Percentiles rank a stretch among this genome's conserved stretches.
phyloP scores from a whole-genome alignment of 2,888 invertebrate species.

The Eupeodes luniger region DNA sequence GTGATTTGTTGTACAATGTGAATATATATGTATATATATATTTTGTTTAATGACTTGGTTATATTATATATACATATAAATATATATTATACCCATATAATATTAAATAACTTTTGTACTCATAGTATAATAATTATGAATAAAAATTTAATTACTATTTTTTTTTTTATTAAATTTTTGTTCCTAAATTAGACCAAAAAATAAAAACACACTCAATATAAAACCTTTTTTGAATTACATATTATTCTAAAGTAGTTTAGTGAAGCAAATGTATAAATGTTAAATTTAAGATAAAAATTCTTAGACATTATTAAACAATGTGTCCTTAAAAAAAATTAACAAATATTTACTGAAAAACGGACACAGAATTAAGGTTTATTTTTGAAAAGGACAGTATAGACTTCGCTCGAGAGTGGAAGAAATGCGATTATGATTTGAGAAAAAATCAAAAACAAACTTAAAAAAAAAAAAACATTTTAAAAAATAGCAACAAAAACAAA shows the following conservation, averaged over 20 bases:
- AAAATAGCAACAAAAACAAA: background rate
- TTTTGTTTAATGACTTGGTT: conserved; percentile 47
- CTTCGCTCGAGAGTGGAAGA: conserved; percentile 79
- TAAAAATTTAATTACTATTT: conserved; percentile 41
- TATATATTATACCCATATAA: conserved; percentile 72
- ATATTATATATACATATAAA: conserved; percentile 63
- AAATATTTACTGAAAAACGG: conserved; percentile 1
- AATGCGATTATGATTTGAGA: conserved; percentile 80
- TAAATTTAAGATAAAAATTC: background rate
- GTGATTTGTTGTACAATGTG: conserved; percentile 55
- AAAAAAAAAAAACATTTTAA: conserved; percentile 19
- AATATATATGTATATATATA: conserved; percentile 54
- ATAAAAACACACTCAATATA: conserved; percentile 60
- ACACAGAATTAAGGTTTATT: background rate
- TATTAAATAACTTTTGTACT: conserved; percentile 76
- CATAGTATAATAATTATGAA: conserved; percentile 73
- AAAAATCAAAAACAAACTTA: conserved; percentile 70
- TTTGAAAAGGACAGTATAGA: conserved; percentile 33
- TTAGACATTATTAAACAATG: background rate
- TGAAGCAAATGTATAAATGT: conserved; percentile 33
- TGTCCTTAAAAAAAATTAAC: background rate
- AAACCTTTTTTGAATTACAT: conserved; percentile 23
- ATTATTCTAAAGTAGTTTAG: conserved; percentile 32
- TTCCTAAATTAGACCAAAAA: conserved; percentile 19
- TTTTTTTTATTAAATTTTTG: background rate